phyloP scores from a whole-genome alignment of 2,888 invertebrate genomes.

The Phytoseiulus persimilis region DNA sequence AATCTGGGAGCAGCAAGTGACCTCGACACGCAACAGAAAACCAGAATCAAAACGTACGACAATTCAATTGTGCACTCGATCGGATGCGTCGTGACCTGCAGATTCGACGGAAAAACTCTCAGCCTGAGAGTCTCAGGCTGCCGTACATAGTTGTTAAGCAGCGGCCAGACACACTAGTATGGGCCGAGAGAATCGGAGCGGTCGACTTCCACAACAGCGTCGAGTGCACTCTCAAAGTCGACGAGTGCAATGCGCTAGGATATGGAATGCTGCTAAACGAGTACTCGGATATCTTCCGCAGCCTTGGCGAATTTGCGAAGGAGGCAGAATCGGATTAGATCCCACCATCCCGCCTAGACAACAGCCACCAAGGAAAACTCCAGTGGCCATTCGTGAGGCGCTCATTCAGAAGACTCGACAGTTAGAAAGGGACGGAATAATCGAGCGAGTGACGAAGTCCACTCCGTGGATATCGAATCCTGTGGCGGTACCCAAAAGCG shows the following conservation, averaged over 20 bases:
- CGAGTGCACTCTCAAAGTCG: not conserved
- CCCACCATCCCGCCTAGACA: not conserved
- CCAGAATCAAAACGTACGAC: not conserved
- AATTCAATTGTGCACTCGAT: not conserved
- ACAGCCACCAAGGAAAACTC: conserved; percentile 32
- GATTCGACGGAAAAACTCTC: not conserved
- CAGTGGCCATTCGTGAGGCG: conserved; percentile 27
- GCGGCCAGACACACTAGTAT: not conserved
- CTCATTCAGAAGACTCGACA: not conserved
- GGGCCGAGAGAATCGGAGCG: not conserved
- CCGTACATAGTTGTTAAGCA: not conserved
- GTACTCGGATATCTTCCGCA: not conserved
- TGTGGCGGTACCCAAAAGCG: conserved; percentile 47
- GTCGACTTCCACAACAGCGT: not conserved
- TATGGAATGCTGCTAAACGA: not conserved
- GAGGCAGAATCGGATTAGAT: not conserved
- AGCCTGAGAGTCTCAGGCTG: no score
- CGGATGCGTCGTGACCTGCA: not conserved
- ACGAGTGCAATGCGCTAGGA: no score
- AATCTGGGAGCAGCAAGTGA: not conserved
- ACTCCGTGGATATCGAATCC: conserved; percentile 44
- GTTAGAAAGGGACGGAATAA: conserved; percentile 39
- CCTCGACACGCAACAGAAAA: not conserved
- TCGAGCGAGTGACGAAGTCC: conserved; percentile 33
- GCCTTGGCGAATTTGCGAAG: not conserved